Base-by-base conservation (phyloP, 2,888 invertebrate species). In the Drosophila neonasuta region DNA sequence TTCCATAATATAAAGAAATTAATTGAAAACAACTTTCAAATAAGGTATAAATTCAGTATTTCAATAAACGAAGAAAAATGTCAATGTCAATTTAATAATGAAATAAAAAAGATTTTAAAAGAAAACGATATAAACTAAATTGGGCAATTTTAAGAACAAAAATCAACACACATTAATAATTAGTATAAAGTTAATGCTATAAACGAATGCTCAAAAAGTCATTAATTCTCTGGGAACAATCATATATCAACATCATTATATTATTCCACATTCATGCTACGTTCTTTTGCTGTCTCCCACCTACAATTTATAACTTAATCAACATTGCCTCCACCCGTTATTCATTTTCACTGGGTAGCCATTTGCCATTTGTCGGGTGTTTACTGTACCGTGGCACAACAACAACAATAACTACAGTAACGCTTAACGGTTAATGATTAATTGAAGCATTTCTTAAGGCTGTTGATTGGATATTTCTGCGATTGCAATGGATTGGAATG, bases 391-490 rank as follows among this genome's bases (percentile, higher is more conserved):
- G 20, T 13, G 17, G 30, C 17, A 5, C 44, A 30, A 24, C 24
- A 24, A 24, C 24, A 24, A 5, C 44, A 30, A 11, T 3, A 44
- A 44, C 56, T 20, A 46, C 20, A 56, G 13, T 56, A 34, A 10
- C 9, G 15, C 24, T 48, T 48, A 57, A 64, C 71, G 63, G 59
- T 63, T 71, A 34, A 29, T 74, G 71, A 72, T 64, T 70, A 64
- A 72, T 61, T 66, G 66, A 48, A 49, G 44, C 42, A 17, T 52
- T 52, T 59, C 71, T 64, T 49, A 17, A 34, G 71, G 71, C 65
- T 39, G n/a, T 44, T 32, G 71, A 48, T 61, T 57, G 57, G 20
- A 34, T 32, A 39, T 55, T 17, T 30, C 13, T 29, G 20, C 13
- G 11, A 42, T 17, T 34, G 34, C 36, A 17, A 34, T 55, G 29